A percentile compares a stretch with the other conserved stretches of the same genome.
These are phyloP conservation scores for Cabera pusaria DNA, from an alignment of 2,888 invertebrate genomes.

Conservation along the genomic window DNA sequence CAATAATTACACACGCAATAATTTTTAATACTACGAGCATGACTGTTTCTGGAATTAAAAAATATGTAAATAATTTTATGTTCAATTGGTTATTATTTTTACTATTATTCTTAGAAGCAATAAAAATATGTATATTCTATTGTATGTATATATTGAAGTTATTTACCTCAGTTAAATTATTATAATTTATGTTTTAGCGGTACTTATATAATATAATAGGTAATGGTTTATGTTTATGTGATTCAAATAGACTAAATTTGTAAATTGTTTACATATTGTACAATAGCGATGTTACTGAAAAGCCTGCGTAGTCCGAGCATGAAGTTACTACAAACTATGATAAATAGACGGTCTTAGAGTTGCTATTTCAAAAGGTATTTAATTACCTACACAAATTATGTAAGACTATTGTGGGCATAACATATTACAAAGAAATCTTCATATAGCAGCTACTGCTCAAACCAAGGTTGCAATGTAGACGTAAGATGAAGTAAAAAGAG, in stretches of 20 bases:
- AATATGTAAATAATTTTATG: slow-evolving; percentile 15
- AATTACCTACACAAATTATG: too few relatives aligned
- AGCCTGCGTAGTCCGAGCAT: slow-evolving; percentile 48
- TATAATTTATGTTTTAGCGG: slow-evolving; percentile 12
- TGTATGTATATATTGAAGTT: slow-evolving; percentile 9
- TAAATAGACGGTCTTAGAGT: slow-evolving; percentile 7
- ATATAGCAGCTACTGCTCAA: too few relatives aligned
- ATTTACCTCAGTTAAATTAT: background rate
- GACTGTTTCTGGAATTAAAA: slow-evolving; percentile 30
- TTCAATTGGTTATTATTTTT: slow-evolving; percentile 1
- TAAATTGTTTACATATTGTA: slow-evolving; percentile 11
- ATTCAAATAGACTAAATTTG: background rate
- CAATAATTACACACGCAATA: slow-evolving; percentile 17
- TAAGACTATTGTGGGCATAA: too few relatives aligned
- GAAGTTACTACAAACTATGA: slow-evolving; percentile 22
- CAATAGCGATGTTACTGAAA: slow-evolving; percentile 26
- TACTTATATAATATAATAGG: slow-evolving; percentile 1
- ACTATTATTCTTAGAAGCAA: too few relatives aligned
- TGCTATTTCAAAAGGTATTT: slow-evolving; percentile 9
- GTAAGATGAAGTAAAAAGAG: too few relatives aligned
- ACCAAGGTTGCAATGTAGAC: too few relatives aligned
- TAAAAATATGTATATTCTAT: slow-evolving; percentile 5
- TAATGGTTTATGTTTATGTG: too few relatives aligned
- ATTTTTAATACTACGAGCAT: slow-evolving; percentile 27
- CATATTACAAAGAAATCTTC: too few relatives aligned